Conservation (phyloP, 2,797 vertebrate genomes). For the Diplodus puntazzo region DNA sequence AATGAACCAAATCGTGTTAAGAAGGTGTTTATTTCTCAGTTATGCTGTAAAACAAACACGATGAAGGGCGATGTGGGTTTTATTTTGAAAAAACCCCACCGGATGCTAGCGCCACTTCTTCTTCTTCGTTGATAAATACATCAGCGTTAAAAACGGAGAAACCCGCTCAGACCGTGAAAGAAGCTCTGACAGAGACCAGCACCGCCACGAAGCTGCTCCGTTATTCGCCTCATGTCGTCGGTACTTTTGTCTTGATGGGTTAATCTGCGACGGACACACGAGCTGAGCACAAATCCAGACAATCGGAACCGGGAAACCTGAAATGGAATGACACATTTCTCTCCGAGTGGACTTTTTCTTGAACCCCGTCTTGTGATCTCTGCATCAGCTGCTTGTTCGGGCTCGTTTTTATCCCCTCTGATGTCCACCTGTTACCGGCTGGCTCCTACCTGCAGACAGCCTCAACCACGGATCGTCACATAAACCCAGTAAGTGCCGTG, state of each 20-base stretch:
- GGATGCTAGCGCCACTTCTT: constrained; percentile 1
- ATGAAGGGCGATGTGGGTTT: neutral
- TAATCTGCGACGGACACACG: neutral
- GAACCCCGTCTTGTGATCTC: neutral
- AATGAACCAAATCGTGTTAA: too few species aligned
- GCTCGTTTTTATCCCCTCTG: constrained; percentile 35
- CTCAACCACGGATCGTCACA: constrained; percentile 67
- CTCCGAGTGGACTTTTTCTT: constrained; percentile 27
- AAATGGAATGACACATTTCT: constrained; percentile 61
- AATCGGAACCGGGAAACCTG: constrained; percentile 7
- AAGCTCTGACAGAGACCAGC: neutral
- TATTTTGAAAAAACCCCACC: constrained; percentile 37
- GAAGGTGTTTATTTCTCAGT: neutral
- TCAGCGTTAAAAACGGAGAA: too few species aligned
- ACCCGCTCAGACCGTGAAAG: constrained; percentile 4
- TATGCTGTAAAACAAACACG: neutral
- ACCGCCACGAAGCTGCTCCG: neutral
- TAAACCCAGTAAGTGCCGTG: constrained; percentile 49
- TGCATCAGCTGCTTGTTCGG: constrained; percentile 16
- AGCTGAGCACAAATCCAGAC: neutral
- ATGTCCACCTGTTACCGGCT: constrained; percentile 65
- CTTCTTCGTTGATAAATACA: neutral
- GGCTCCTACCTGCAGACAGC: constrained; percentile 50
- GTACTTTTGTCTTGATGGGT: constrained; percentile 29
- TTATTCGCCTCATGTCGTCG: neutral